Evolutionary conservation across 2,888 invertebrate species (phyloP).

Genomic region (Sthenelais limicola): DNA sequence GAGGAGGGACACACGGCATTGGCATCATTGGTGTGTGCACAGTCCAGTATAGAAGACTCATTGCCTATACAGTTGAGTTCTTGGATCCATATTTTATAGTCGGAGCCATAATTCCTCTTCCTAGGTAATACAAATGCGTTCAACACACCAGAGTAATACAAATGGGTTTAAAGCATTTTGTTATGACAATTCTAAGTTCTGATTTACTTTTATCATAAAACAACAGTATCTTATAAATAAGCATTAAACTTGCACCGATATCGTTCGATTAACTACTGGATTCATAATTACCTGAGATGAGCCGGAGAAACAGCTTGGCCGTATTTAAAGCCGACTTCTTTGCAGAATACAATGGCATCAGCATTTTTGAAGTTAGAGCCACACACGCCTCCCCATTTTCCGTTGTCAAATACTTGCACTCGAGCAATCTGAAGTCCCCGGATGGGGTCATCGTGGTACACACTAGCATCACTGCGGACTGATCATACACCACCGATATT

Average conservation of each 20-base stretch:
- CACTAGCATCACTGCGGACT: too few species aligned
- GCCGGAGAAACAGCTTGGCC: slow-evolving; percentile 11
- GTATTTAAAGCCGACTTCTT: slow-evolving; percentile 8
- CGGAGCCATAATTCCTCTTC: neutral
- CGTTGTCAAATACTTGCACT: slow-evolving; percentile 14
- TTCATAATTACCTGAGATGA: slow-evolving; percentile 26
- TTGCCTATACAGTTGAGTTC: slow-evolving; percentile 8
- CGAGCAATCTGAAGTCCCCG: neutral
- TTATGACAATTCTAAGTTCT: neutral
- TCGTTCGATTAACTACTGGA: neutral
- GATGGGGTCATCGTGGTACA: neutral
- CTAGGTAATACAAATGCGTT: neutral
- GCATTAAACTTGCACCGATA: too few species aligned
- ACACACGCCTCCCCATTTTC: slow-evolving; percentile 18
- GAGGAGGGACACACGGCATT: neutral
- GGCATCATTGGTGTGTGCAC: neutral
- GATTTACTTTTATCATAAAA: too few species aligned
- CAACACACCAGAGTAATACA: too few species aligned
- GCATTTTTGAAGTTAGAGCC: slow-evolving; percentile 5
- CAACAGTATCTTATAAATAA: too few species aligned
- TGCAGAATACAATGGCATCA: slow-evolving; percentile 11
- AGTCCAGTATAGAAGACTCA: slow-evolving; percentile 12
- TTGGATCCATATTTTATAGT: neutral
- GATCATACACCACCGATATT: too few species aligned
- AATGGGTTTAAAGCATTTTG: too few species aligned